Percentiles rank a stretch among this genome's conserved stretches.
These are phyloP conservation scores for Thysanoteuthis rhombus DNA, from an alignment of 2,888 invertebrate genomes.

Conservation along the genomic window DNA sequence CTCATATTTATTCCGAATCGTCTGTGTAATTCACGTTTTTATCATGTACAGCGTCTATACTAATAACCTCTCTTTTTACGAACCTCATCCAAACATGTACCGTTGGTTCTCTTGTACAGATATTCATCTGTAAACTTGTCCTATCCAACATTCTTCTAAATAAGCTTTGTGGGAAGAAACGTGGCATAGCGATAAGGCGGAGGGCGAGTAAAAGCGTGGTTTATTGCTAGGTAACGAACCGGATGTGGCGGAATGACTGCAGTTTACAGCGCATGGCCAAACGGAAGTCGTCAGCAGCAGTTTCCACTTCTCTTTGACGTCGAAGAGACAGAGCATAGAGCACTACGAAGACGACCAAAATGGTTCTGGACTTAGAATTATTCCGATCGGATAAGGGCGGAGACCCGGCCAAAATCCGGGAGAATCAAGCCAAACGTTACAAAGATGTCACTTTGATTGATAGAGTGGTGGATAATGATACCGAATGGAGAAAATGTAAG, in stretches of 20 bases:
- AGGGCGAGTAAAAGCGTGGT: too few relatives aligned
- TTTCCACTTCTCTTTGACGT: conserved; percentile 31
- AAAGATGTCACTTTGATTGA: conserved; percentile 93
- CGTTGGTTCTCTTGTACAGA: too few relatives aligned
- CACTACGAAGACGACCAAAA: conserved; percentile 68
- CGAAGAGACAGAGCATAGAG: neutral
- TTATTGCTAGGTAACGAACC: neutral
- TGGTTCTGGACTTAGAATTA: conserved; percentile 96
- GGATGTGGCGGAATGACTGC: neutral
- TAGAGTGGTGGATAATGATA: conserved; percentile 87
- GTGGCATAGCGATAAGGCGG: too few relatives aligned
- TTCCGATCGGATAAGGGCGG: conserved; percentile 97
- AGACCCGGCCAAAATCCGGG: conserved; percentile 87
- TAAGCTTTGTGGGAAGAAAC: too few relatives aligned
- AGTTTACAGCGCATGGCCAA: neutral
- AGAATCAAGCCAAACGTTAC: conserved; percentile 91
- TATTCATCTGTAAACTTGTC: too few relatives aligned
- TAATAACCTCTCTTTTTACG: too few relatives aligned
- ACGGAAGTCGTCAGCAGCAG: conserved; percentile 28
- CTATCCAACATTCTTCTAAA: too few relatives aligned
- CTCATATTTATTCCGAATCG: too few relatives aligned
- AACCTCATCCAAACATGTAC: too few relatives aligned
- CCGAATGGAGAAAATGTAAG: conserved; percentile 84
- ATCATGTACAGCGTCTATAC: too few relatives aligned
- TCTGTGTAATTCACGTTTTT: too few relatives aligned